A percentile compares a stretch with the other conserved stretches of the same genome.
Evolutionary conservation across 2,888 invertebrate species (phyloP).

Genomic region (Rotaria magnacalcarata): DNA sequence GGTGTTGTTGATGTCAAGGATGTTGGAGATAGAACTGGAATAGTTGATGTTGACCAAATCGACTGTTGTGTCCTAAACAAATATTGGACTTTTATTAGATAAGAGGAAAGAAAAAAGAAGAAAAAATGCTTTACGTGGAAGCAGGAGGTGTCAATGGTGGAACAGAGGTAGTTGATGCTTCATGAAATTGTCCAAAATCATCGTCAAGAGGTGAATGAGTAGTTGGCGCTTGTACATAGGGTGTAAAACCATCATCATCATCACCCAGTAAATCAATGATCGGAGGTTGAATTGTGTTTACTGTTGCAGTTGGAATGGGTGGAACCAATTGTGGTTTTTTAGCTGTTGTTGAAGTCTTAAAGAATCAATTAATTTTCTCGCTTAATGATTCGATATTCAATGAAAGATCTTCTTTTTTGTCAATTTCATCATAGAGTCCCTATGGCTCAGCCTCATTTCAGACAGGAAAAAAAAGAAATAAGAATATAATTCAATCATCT

Average conservation of each 20-base stretch:
- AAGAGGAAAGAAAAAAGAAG: neutral
- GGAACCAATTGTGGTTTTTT: neutral
- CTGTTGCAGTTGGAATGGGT: neutral
- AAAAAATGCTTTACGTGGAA: neutral
- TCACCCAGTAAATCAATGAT: neutral
- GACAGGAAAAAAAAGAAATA: too few relatives aligned
- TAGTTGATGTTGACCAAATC: neutral
- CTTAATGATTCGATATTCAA: neutral
- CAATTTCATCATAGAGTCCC: neutral
- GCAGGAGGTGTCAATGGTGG: neutral
- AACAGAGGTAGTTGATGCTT: neutral
- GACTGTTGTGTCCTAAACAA: neutral
- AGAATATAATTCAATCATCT: too few relatives aligned
- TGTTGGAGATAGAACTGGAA: neutral
- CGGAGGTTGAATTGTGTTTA: neutral
- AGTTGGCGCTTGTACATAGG: neutral
- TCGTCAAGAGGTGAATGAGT: neutral
- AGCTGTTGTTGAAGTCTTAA: neutral
- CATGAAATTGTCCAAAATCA: slow-evolving; percentile 37
- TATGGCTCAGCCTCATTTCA: too few relatives aligned
- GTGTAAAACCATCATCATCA: slow-evolving; percentile 22
- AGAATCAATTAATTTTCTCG: neutral
- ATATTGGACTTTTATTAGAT: neutral
- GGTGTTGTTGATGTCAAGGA: neutral
- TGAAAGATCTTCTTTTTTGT: neutral